Evolutionary conservation across 2,797 vertebrate genomes (phyloP).

Genomic region (Poecilia velifera): DNA sequence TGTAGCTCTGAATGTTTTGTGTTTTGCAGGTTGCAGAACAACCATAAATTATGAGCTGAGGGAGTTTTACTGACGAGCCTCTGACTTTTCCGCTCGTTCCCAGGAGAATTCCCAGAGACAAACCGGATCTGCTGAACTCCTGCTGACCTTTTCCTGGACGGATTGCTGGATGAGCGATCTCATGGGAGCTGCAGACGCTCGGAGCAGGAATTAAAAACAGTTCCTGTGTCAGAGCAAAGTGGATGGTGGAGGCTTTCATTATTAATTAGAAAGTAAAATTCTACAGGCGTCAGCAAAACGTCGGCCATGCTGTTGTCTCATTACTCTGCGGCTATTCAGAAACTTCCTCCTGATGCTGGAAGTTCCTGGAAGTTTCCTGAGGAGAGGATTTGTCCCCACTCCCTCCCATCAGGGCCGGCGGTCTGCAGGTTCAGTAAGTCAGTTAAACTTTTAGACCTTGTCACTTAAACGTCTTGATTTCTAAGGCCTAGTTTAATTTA

Average conservation of each 20-base stretch:
- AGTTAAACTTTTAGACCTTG: too few species aligned
- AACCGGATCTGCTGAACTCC: slow-evolving; percentile 65
- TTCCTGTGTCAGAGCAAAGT: slow-evolving; percentile 27
- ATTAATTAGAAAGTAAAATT: slow-evolving; percentile 69
- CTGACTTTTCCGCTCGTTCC: background rate
- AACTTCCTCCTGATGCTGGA: slow-evolving; percentile 51
- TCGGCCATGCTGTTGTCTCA: slow-evolving; percentile 57
- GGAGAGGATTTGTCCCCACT: background rate
- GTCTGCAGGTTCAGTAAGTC: too few species aligned
- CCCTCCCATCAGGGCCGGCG: background rate
- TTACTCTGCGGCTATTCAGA: slow-evolving; percentile 61
- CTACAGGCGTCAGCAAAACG: slow-evolving; percentile 70
- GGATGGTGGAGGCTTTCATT: slow-evolving; percentile 24
- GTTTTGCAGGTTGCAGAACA: background rate
- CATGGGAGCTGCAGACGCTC: background rate
- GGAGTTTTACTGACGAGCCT: background rate
- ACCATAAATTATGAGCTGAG: background rate
- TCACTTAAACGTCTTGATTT: too few species aligned
- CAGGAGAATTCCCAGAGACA: slow-evolving; percentile 38
- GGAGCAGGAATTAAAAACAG: slow-evolving; percentile 38
- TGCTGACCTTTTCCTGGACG: slow-evolving; percentile 54
- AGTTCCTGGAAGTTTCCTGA: background rate
- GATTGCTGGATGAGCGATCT: slow-evolving; percentile 6
- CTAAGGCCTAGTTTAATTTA: too few species aligned
- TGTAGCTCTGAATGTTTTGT: background rate